Base-by-base conservation (phyloP, 2,888 invertebrate species). In the Phaedon cochleariae region DNA sequence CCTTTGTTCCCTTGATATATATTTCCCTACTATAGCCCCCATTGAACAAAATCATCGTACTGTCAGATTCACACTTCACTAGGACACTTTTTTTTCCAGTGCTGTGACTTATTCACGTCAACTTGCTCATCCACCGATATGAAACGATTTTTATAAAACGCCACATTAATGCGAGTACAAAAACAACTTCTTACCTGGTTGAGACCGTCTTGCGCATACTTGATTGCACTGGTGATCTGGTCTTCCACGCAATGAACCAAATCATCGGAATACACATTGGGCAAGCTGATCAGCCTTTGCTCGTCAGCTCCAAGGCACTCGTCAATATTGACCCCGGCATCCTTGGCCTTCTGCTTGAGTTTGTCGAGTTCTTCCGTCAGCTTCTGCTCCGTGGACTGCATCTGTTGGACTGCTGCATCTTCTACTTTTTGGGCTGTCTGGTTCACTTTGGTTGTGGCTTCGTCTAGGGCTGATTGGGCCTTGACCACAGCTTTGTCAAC, bases 291-390 rank as follows among this genome's bases (percentile, higher is more conserved):
- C n/a, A 67, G 41, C 12, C 54, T 37, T 6, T 48, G 34, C 31
- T 68, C 68, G 31, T 67, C 53, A 21, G 52, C 59, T 1, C 49
- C 62, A 49, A 64, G 59, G 21, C 67, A 67, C 9, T 58, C 61
- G 17, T 67, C 64, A n/a, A 67, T 67, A 45, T 62, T 64, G 9
- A 64, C 68, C 1, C 68, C 68, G 0, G 64, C 64, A 17, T 64
- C 34, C 12, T 58, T 59, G 9, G 67, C 67, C 18, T 65, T 65
- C 17, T 57, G 26, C 31, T 63, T 68, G 15, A 67, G 59, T 2
- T 20, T 51, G 21, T 67, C 67, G 10, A 67, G 26, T 15, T 64
- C 51, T 9, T 59, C 37, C 22, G 49, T 52, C 29, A 67, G 45
- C n/a, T 31, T 46, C 1, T 67, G 21, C 51, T 55, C 59, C 1